A percentile compares a stretch with the other conserved stretches of the same genome.
Evolutionary conservation across 1,140 invertebrate genomes (phyloP).

Genomic region (Caenorhabditis inopinata): DNA sequence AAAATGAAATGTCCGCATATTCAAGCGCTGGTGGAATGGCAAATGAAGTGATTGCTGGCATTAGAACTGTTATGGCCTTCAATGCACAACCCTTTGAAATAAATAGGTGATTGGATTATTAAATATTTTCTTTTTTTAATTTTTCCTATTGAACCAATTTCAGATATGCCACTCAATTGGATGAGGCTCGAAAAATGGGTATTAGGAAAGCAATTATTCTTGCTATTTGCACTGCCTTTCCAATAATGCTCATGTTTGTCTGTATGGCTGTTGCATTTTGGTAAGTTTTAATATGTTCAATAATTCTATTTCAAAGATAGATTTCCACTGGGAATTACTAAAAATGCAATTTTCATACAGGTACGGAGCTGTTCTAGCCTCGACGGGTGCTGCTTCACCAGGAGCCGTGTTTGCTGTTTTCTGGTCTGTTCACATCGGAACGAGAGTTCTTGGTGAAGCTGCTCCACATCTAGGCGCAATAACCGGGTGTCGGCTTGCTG

Average conservation of each 20-base stretch:
- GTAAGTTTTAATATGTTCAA: constrained; percentile 64
- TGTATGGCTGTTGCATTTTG: constrained; percentile 70
- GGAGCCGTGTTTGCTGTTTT: constrained; percentile 59
- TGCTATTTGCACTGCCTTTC: constrained; percentile 71
- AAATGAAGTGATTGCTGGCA: constrained; percentile 76
- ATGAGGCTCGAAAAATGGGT: constrained; percentile 51
- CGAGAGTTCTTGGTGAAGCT: constrained; percentile 56
- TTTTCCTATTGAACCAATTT: constrained; percentile 24
- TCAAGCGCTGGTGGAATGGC: constrained; percentile 78
- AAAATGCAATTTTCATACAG: too few species aligned
- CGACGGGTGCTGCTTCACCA: constrained; percentile 51
- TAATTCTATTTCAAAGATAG: too few species aligned
- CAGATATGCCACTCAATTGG: constrained; percentile 69
- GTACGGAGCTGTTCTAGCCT: constrained; percentile 55
- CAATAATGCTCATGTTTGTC: constrained; percentile 72
- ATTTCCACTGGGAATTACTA: too few species aligned
- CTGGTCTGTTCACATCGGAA: constrained; percentile 53
- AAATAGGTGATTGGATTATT: constrained; percentile 49
- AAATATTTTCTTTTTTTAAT: not conserved
- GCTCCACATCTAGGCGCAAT: constrained; percentile 59
- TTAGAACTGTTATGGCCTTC: constrained; percentile 80
- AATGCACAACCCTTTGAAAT: constrained; percentile 77
- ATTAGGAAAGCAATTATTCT: constrained; percentile 67
- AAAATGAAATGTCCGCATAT: constrained; percentile 77
- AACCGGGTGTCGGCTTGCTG: constrained; percentile 55